A percentile compares a stretch with the other conserved stretches of the same genome.
phyloP scores from a whole-genome alignment of 2,888 invertebrate genomes.

The Arge pagana region DNA sequence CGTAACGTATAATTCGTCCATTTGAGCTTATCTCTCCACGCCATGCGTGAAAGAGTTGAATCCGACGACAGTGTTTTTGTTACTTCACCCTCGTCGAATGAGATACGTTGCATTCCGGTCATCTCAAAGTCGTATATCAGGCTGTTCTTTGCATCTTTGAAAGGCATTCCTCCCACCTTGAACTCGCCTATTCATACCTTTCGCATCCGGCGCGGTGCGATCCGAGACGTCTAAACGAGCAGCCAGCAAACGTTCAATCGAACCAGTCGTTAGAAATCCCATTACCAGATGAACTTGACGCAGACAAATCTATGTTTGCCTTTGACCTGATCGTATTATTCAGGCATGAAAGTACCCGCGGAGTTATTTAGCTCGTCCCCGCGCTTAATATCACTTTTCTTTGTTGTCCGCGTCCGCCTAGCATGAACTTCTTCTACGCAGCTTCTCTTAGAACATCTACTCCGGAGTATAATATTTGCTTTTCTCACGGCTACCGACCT shows the following conservation, averaged over 20 bases:
- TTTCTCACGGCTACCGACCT: constrained; percentile 11
- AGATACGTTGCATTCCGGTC: too few relatives aligned
- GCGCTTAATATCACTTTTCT: neutral
- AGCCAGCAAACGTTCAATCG: neutral
- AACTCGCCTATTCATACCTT: constrained; percentile 1
- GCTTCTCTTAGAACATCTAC: neutral
- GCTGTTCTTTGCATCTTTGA: constrained; percentile 13
- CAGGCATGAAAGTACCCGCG: too few relatives aligned
- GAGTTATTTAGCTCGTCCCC: too few relatives aligned
- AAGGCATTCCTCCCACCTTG: constrained; percentile 14
- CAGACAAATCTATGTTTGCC: constrained; percentile 13
- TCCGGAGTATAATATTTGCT: constrained; percentile 6
- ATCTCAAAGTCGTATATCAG: neutral
- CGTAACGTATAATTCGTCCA: constrained; percentile 21
- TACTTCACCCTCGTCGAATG: too few relatives aligned
- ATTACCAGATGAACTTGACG: constrained; percentile 20
- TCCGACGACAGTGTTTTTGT: neutral
- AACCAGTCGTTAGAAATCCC: constrained; percentile 17
- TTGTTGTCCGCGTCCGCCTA: neutral
- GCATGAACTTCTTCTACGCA: neutral
- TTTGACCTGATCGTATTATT: constrained; percentile 15
- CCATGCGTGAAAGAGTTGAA: constrained; percentile 14
- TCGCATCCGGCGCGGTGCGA: constrained; percentile 18
- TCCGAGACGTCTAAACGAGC: constrained; percentile 13
- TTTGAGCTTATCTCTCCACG: constrained; percentile 1